phyloP scores from a whole-genome alignment of 2,113 vertebrate species.

The Rhea americana region DNA sequence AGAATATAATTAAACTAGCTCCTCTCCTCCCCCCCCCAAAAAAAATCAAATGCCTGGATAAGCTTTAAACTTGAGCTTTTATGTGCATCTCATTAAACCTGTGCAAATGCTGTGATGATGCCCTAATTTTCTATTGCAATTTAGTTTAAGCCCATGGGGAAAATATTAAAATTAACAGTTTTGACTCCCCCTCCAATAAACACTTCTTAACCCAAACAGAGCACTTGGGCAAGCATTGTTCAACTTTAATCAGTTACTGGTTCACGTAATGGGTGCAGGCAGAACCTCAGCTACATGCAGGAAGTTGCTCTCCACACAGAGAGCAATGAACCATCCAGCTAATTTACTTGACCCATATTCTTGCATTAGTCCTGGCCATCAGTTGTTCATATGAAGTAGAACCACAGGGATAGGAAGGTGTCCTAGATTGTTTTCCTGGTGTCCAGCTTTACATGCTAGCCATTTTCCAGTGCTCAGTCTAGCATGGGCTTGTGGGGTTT shows the following conservation, averaged over 20 bases:
- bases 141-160: neutral
- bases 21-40: neutral
- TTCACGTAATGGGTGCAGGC: neutral
- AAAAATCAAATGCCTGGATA: neutral
- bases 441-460: neutral
- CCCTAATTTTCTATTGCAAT: neutral
- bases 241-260: neutral
- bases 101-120: neutral
- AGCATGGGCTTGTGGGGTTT: no score
- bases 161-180: neutral
- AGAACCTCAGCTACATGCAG: neutral
- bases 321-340: neutral
- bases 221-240: neutral
- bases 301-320: neutral
- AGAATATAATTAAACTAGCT: neutral
- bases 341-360: neutral
- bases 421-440: neutral
- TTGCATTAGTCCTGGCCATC: neutral
- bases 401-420: neutral
- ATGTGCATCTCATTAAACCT: neutral
- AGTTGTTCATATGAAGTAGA: neutral
- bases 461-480: neutral
- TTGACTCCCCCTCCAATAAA: neutral
- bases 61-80: neutral
- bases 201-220: neutral